These are phyloP conservation scores for Halisarca cf. caerulea DNA, from an alignment of 37 sponge, comb jelly and placozoan species.

Conservation along the genomic window DNA sequence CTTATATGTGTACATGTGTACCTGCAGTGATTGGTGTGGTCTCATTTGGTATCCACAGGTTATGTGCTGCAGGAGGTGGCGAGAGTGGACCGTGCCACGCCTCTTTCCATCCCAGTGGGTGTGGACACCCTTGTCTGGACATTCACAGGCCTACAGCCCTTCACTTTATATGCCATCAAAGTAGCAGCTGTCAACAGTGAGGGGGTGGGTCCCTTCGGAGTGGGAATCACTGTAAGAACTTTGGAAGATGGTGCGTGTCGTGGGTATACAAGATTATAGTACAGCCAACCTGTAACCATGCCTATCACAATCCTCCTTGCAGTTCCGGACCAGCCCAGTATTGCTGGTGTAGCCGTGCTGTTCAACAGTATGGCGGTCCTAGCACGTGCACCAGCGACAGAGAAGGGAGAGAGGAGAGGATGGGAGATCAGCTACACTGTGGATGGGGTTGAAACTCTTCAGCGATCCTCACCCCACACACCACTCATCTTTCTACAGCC, in stretches of 20 bases:
- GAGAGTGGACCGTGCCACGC: neutral
- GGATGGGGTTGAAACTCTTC: neutral
- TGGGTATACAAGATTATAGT: too few relatives aligned
- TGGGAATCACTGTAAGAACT: neutral
- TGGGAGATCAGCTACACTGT: neutral
- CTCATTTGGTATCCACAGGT: slow-evolving; percentile 7
- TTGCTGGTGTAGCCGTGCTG: neutral
- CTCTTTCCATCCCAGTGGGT: neutral
- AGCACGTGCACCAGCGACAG: neutral
- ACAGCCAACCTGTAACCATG: neutral
- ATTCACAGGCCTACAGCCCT: neutral
- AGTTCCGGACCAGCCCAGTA: neutral
- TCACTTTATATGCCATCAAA: neutral
- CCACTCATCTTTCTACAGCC: neutral
- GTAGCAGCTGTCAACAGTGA: neutral
- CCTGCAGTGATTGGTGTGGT: too few relatives aligned
- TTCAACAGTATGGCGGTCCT: neutral
- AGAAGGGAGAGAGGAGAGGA: neutral
- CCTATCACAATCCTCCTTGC: neutral
- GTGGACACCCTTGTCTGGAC: neutral
- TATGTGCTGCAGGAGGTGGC: neutral
- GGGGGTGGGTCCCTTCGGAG: neutral
- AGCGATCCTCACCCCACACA: neutral
- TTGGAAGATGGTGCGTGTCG: neutral
- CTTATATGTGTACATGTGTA: too few relatives aligned